A percentile compares a stretch with the other conserved stretches of the same genome.
These are phyloP conservation scores for Vulpes vulpes DNA, from an alignment of 2,113 vertebrate genomes.

Conservation along the genomic window DNA sequence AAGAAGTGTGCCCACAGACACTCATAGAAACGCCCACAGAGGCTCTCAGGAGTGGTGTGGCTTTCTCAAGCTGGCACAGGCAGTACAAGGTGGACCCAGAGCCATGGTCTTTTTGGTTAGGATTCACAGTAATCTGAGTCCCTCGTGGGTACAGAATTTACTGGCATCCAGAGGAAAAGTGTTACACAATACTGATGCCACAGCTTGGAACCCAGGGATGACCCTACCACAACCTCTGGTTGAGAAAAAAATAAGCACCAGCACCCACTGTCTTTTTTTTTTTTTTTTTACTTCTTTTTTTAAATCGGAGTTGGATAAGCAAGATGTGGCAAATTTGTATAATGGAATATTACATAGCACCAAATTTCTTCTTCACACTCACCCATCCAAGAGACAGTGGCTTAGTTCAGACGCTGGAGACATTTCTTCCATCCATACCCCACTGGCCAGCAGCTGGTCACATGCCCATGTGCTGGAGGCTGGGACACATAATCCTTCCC, in stretches of 20 bases:
- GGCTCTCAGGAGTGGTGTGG: no score
- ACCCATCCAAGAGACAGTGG: background rate
- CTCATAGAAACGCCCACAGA: background rate
- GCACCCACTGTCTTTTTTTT: background rate
- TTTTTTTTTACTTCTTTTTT: background rate
- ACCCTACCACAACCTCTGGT: background rate
- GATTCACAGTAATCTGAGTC: background rate
- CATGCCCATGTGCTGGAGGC: background rate
- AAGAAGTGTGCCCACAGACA: rapidly evolving
- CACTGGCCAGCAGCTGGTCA: background rate
- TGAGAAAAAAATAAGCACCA: background rate
- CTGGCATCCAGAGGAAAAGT: background rate
- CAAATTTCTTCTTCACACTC: background rate
- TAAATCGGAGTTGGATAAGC: background rate
- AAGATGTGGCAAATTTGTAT: background rate
- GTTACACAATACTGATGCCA: background rate
- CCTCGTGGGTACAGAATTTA: rapidly evolving
- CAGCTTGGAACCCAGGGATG: background rate
- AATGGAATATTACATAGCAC: background rate
- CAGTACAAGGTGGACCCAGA: no score
- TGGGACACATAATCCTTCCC: background rate
- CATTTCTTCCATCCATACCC: rapidly evolving
- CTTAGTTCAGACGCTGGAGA: background rate
- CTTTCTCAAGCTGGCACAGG: background rate
- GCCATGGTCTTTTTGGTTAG: background rate